Evolutionary conservation across 2,888 invertebrate species (phyloP).

Genomic region (Dolomedes plantarius): DNA sequence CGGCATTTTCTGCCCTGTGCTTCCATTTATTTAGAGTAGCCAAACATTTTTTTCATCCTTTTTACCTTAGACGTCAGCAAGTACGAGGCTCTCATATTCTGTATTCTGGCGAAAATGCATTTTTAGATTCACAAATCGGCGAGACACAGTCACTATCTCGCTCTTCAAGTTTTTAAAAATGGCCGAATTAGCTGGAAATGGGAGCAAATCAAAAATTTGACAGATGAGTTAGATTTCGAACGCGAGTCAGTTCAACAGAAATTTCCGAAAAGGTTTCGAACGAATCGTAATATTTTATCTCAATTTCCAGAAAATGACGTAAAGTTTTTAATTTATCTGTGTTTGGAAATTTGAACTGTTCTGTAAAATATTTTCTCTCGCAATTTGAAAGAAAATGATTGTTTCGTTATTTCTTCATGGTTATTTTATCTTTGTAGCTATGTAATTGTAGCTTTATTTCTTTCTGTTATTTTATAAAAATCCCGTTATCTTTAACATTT

Average conservation of each 20-base stretch:
- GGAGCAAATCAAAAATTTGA: not conserved
- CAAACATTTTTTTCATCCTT: constrained; percentile 37
- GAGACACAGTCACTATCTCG: not conserved
- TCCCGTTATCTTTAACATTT: too few species aligned
- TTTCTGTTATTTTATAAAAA: too few species aligned
- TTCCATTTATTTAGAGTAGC: constrained; percentile 56
- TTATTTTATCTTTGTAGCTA: too few species aligned
- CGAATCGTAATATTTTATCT: too few species aligned
- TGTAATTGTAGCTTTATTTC: too few species aligned
- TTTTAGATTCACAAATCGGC: constrained; percentile 36
- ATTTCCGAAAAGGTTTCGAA: not conserved
- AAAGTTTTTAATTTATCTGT: too few species aligned
- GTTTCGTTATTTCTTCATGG: too few species aligned
- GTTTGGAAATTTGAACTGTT: too few species aligned
- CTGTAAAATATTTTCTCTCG: too few species aligned
- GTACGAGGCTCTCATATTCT: constrained; percentile 29
- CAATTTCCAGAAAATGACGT: too few species aligned
- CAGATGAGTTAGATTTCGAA: not conserved
- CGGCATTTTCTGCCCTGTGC: constrained; percentile 56
- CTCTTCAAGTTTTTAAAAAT: not conserved
- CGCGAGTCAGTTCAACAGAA: not conserved
- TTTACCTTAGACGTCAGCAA: constrained; percentile 13
- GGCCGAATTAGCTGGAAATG: not conserved
- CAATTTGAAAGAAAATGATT: too few species aligned
- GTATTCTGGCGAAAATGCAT: constrained; percentile 6